phyloP scores from a whole-genome alignment of 2,113 vertebrate genomes.

The Butorides virescens region DNA sequence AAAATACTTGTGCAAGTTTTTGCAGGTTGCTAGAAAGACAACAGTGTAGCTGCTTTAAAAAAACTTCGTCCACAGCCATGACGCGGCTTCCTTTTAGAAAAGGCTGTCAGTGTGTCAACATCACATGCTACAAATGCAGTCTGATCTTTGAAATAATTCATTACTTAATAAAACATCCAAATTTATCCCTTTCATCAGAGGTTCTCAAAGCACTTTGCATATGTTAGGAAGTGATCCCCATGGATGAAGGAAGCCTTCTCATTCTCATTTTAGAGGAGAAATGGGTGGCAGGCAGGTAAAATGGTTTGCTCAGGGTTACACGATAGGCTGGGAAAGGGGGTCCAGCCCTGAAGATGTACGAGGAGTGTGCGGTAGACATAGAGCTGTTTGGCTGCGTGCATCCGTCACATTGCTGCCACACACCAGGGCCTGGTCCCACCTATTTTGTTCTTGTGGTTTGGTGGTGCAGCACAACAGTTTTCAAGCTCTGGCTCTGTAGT shows the following conservation, averaged over 20 bases:
- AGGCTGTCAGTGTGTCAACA: neutral
- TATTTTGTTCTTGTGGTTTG: neutral
- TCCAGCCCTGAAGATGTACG: neutral
- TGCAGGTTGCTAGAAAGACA: neutral
- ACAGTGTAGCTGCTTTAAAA: neutral
- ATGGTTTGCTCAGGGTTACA: neutral
- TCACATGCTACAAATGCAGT: neutral
- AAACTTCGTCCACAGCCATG: neutral
- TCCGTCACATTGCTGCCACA: neutral
- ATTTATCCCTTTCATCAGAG: neutral
- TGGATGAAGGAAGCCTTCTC: neutral
- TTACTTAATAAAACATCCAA: neutral
- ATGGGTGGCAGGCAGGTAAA: neutral
- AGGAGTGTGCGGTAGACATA: neutral
- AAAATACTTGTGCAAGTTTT: neutral
- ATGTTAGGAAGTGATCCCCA: neutral
- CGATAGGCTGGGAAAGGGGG: neutral
- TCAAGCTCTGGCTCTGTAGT: neutral
- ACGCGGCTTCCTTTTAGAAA: neutral
- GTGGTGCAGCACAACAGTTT: neutral
- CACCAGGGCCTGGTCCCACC: neutral
- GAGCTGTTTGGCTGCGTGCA: neutral
- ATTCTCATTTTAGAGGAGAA: neutral
- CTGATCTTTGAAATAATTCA: neutral
- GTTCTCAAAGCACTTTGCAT: neutral